Percentiles rank a stretch among this genome's conserved stretches.
Conservation (phyloP, 2,797 vertebrate genomes). For the Rhabdomys pumilio region DNA sequence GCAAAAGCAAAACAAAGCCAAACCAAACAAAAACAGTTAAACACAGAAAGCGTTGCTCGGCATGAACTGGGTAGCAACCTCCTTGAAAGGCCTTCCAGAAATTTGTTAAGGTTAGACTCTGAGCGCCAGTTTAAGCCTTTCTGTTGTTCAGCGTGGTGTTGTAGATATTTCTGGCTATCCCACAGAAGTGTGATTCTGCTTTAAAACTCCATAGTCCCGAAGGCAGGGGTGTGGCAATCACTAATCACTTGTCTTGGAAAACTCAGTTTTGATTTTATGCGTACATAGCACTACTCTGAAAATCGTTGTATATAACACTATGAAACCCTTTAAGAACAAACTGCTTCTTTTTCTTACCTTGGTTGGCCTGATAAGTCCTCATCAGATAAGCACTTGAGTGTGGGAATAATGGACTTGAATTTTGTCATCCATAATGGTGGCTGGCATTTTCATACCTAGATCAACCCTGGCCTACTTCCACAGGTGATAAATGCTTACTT, state of each 20-base stretch:
- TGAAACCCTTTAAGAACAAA: neutral
- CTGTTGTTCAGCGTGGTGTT: neutral
- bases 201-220: neutral
- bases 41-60: neutral
- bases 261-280: slow-evolving; percentile 36
- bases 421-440: neutral
- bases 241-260: slow-evolving; percentile 27
- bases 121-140: neutral
- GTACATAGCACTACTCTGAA: neutral
- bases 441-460: neutral
- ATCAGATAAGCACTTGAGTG: neutral
- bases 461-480: neutral
- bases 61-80: neutral
- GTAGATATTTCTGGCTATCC: neutral
- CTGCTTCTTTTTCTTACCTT: neutral
- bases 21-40: neutral
- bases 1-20: neutral
- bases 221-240: neutral
- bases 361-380: neutral
- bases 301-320: neutral
- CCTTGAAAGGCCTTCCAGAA: neutral
- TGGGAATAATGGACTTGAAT: neutral
- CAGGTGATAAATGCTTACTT: neutral
- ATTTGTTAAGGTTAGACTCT: neutral
- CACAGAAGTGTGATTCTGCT: neutral